Percentiles rank a stretch among this genome's conserved stretches.
Evolutionary conservation across 1,140 invertebrate species (phyloP).

Genomic region (Drosophila cardini): DNA sequence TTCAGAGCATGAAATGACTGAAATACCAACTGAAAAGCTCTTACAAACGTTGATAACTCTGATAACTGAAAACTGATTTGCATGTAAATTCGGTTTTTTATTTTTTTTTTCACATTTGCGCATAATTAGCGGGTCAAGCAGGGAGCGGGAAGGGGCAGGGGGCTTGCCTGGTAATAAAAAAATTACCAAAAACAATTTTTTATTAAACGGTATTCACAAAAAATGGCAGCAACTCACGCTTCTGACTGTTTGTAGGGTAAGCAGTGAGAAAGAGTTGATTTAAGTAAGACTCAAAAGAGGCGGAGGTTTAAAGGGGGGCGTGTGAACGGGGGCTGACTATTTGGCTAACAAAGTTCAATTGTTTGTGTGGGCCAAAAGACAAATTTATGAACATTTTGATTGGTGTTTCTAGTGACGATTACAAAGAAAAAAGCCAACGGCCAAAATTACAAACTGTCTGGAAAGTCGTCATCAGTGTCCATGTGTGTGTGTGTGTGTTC

Average conservation of each 20-base stretch:
- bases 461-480: constrained; percentile 30
- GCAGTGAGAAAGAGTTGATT: constrained; percentile 23
- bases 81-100: constrained; percentile 57
- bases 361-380: constrained; percentile 62
- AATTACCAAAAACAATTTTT: constrained; percentile 19
- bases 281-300: neutral
- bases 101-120: constrained; percentile 41
- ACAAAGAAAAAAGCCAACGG: constrained; percentile 47
- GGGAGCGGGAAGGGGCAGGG: too few relatives aligned
- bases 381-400: constrained; percentile 77
- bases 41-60: constrained; percentile 8
- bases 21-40: constrained; percentile 34
- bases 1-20: constrained; percentile 52
- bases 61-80: constrained; percentile 60
- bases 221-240: neutral
- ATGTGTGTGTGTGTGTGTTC: constrained; percentile 25
- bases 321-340: neutral
- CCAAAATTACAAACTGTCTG: constrained; percentile 56
- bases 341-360: constrained; percentile 57
- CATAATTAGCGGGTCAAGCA: constrained; percentile 50
- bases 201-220: neutral
- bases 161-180: neutral
- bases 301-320: neutral
- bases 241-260: neutral
- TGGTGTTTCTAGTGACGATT: constrained; percentile 49